Evolutionary conservation across 2,113 vertebrate genomes (phyloP).

Genomic region (Nettapus auritus): DNA sequence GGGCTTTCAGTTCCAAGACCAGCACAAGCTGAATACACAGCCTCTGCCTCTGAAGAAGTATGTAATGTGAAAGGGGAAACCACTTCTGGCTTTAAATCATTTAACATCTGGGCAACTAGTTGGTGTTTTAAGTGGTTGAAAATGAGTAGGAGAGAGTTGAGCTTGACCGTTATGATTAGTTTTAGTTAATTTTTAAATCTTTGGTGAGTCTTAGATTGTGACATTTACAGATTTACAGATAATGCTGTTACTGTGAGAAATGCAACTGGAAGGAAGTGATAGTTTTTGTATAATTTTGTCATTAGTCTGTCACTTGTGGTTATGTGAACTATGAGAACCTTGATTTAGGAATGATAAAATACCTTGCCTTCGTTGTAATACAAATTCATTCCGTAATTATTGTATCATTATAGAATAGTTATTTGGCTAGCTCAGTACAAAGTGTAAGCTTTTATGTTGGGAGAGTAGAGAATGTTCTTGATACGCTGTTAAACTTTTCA

Average conservation of each 20-base stretch:
- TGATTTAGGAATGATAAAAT: neutral
- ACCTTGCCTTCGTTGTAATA: neutral
- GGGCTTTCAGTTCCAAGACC: slow-evolving; percentile 89
- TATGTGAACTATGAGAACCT: neutral
- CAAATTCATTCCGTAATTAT: neutral
- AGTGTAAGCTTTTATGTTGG: neutral
- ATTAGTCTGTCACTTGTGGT: neutral
- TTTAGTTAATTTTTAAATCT: neutral
- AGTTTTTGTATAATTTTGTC: neutral
- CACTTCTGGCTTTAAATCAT: neutral
- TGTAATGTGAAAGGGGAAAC: slow-evolving; percentile 40
- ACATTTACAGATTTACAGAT: neutral
- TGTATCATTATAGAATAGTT: neutral
- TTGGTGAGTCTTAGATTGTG: neutral
- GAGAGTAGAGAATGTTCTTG: neutral
- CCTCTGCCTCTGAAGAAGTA: slow-evolving; percentile 89
- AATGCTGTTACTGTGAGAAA: neutral
- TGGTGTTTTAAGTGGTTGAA: neutral
- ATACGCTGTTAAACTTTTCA: neutral
- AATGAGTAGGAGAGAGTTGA: neutral
- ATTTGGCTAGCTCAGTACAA: neutral
- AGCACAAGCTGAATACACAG: slow-evolving; percentile 82
- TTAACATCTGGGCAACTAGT: neutral
- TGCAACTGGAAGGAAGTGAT: neutral
- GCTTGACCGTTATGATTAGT: neutral